A percentile compares a stretch with the other conserved stretches of the same genome.
phyloP scores from a whole-genome alignment of 2,113 vertebrate genomes.

The Sorex fumeus region DNA sequence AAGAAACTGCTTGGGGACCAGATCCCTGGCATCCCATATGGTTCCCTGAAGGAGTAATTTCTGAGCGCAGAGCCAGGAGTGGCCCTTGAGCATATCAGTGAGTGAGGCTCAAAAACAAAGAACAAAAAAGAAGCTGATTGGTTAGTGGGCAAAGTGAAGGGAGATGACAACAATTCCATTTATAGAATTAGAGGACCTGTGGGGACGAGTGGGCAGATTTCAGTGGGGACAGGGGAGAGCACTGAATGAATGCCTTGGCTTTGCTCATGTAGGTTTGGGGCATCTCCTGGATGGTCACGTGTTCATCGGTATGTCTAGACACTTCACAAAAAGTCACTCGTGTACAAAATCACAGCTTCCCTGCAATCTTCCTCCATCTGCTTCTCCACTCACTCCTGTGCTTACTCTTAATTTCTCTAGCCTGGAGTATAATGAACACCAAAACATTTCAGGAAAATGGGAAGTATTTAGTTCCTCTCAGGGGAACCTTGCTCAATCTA shows the following conservation, averaged over 20 bases:
- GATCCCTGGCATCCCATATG: too few relatives aligned
- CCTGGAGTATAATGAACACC: slow-evolving; percentile 4
- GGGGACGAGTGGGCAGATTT: not conserved
- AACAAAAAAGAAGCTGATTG: not conserved
- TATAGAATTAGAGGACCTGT: not conserved
- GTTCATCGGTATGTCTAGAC: not conserved
- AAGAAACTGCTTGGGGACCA: too few relatives aligned
- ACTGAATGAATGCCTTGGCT: slow-evolving; percentile 24
- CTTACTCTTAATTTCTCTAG: slow-evolving; percentile 26
- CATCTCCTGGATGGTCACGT: not conserved
- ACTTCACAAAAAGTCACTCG: not conserved
- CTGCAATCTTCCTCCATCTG: not conserved
- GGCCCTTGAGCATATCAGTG: too few relatives aligned
- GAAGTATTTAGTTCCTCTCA: slow-evolving; percentile 8
- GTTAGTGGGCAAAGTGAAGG: slow-evolving; percentile 19
- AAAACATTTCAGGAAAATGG: slow-evolving; percentile 51
- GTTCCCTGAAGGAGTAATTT: too few relatives aligned
- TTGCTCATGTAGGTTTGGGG: not conserved
- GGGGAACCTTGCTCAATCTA: not conserved
- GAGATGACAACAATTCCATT: not conserved
- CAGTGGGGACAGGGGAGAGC: not conserved
- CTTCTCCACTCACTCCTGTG: not conserved
- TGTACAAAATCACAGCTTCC: not conserved
- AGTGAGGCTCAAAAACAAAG: too few relatives aligned
- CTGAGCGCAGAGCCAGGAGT: too few relatives aligned